Evolutionary conservation across 2,888 invertebrate species (phyloP).

Genomic region (Epinotia nisella): DNA sequence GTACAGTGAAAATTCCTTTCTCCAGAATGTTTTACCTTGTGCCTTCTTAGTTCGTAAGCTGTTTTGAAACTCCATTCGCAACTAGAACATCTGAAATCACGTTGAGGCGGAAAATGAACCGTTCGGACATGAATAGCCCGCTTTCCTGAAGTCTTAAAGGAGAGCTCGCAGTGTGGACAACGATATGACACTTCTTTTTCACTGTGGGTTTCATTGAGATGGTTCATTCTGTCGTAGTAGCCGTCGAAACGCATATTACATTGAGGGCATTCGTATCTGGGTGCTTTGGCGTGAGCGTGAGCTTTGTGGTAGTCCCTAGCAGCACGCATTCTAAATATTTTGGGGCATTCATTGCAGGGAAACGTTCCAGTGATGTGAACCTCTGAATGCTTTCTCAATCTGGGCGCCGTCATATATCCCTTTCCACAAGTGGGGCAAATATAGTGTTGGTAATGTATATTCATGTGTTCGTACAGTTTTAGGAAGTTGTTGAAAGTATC

Average conservation of each 20-base stretch:
- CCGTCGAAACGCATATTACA: slow-evolving; percentile 72
- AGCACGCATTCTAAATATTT: slow-evolving; percentile 68
- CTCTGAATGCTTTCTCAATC: slow-evolving; percentile 76
- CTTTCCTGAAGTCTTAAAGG: slow-evolving; percentile 75
- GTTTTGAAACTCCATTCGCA: slow-evolving; percentile 76
- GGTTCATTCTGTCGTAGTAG: slow-evolving; percentile 74
- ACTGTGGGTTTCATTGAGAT: slow-evolving; percentile 71
- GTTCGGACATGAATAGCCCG: slow-evolving; percentile 68
- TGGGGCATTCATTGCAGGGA: slow-evolving; percentile 71
- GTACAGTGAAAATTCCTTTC: slow-evolving; percentile 69
- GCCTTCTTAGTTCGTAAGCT: slow-evolving; percentile 72
- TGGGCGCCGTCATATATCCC: slow-evolving; percentile 75
- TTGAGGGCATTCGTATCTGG: slow-evolving; percentile 75
- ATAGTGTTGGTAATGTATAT: slow-evolving; percentile 75
- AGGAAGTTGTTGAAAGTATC: slow-evolving; percentile 74
- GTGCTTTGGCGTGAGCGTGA: slow-evolving; percentile 68
- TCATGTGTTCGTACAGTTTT: slow-evolving; percentile 79
- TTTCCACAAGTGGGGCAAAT: slow-evolving; percentile 78
- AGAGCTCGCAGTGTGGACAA: slow-evolving; percentile 69
- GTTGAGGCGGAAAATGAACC: slow-evolving; percentile 69
- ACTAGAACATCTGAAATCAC: slow-evolving; percentile 63
- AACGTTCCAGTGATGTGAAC: slow-evolving; percentile 74
- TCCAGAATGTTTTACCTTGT: slow-evolving; percentile 72
- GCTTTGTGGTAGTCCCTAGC: slow-evolving; percentile 75
- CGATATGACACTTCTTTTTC: slow-evolving; percentile 70